Conservation (phyloP, 2,113 vertebrate genomes). For the Glaucidium brasilianum region DNA sequence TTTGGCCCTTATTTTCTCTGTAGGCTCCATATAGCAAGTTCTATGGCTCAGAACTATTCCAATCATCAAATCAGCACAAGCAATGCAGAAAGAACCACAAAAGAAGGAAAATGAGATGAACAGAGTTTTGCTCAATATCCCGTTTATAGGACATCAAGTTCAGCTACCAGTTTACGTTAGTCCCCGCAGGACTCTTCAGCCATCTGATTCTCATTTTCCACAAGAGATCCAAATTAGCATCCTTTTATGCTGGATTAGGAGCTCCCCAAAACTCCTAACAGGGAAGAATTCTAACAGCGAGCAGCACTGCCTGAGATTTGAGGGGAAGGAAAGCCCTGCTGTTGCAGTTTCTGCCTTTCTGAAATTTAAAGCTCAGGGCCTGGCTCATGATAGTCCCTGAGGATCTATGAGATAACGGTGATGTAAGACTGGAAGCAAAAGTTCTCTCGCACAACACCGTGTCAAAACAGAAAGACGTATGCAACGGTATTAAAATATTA, state of each 20-base stretch:
- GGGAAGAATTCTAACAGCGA: neutral
- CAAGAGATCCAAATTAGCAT: neutral
- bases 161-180: neutral
- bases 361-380: neutral
- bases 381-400: neutral
- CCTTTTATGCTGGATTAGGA: neutral
- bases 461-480: accelerated
- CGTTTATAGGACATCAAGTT: neutral
- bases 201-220: neutral
- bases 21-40: neutral
- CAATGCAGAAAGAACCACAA: neutral
- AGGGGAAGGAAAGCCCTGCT: neutral
- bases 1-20: conserved; percentile 19
- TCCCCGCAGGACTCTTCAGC: neutral
- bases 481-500: accelerated
- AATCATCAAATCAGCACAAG: neutral
- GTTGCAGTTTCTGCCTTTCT: neutral
- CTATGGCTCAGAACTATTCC: neutral
- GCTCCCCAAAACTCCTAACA: neutral
- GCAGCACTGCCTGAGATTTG: neutral
- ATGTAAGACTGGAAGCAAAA: neutral
- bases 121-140: neutral
- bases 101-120: neutral
- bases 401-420: neutral
- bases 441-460: neutral